Percentiles rank a stretch among this genome's conserved stretches.
These are phyloP conservation scores for Turritopsis rubra DNA, from an alignment of 30 jellyfish, hydroid and myxozoan species.

Conservation along the genomic window DNA sequence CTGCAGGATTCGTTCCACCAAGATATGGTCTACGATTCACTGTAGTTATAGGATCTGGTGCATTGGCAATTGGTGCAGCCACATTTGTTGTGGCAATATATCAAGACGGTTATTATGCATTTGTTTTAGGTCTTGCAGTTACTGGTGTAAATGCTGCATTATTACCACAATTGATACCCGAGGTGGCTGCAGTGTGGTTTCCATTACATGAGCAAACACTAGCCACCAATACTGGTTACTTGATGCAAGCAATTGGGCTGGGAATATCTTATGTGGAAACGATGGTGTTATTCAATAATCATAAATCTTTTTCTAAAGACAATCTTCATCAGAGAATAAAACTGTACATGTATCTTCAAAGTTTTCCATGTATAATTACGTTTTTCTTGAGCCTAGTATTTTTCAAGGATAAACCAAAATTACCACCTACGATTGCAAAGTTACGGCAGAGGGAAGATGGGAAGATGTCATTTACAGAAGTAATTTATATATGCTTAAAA, in stretches of 20 bases:
- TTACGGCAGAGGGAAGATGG: background rate
- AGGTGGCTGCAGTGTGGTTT: conserved; percentile 8
- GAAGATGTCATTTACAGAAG: background rate
- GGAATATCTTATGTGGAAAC: background rate
- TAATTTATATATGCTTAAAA: background rate
- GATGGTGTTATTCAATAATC: background rate
- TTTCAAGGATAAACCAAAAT: conserved; percentile 2
- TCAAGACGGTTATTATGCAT: background rate
- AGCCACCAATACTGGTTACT: conserved; percentile 1
- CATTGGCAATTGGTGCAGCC: conserved; percentile 11
- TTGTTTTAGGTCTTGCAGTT: background rate
- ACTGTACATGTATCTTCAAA: background rate
- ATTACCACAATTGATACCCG: background rate
- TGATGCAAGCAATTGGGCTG: conserved; percentile 1
- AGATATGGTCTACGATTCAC: conserved; percentile 1
- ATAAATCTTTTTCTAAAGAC: background rate
- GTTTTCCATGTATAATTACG: background rate
- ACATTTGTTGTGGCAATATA: background rate
- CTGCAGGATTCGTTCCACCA: conserved; percentile 1
- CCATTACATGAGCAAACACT: background rate
- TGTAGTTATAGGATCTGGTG: background rate
- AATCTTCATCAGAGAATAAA: background rate
- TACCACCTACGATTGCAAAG: conserved; percentile 5
- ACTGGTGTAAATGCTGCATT: background rate
- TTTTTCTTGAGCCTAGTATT: background rate